Evolutionary conservation across 2,888 invertebrate species (phyloP).

Genomic region (Iselma pallidipennis): DNA sequence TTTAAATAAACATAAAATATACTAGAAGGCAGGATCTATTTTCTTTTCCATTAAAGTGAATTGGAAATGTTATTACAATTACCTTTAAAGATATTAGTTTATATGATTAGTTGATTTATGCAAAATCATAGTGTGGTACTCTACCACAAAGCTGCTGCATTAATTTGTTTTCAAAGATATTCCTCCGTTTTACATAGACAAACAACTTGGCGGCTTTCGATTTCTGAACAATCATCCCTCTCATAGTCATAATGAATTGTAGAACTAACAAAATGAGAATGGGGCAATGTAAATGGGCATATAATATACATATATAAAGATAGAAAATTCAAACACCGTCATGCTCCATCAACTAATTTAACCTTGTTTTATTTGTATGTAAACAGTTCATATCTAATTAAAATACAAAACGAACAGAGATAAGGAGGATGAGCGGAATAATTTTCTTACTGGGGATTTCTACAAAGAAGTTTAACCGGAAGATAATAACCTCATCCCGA

Average conservation of each 20-base stretch:
- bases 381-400: constrained; percentile 24
- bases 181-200: constrained; percentile 21
- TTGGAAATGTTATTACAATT: too few species aligned
- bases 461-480: constrained; percentile 17
- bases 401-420: not conserved
- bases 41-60: too few species aligned
- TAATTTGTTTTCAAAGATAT: constrained; percentile 25
- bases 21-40: too few species aligned
- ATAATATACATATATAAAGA: not conserved
- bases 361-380: constrained; percentile 18
- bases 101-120: constrained; percentile 25
- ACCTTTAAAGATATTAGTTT: constrained; percentile 14
- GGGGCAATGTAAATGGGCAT: not conserved
- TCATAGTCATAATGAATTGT: not conserved
- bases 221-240: constrained; percentile 13
- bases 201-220: constrained; percentile 20
- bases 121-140: constrained; percentile 11
- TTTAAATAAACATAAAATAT: too few species aligned
- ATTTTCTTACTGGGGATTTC: constrained; percentile 11
- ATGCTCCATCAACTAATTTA: constrained; percentile 18
- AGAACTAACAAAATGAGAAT: constrained; percentile 7
- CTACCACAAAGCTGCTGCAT: not conserved
- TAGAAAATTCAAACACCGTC: constrained; percentile 17
- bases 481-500: constrained; percentile 12
- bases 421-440: constrained; percentile 9